phyloP scores from a whole-genome alignment of 2,113 vertebrate genomes.

The Muntiacus muntjak region DNA sequence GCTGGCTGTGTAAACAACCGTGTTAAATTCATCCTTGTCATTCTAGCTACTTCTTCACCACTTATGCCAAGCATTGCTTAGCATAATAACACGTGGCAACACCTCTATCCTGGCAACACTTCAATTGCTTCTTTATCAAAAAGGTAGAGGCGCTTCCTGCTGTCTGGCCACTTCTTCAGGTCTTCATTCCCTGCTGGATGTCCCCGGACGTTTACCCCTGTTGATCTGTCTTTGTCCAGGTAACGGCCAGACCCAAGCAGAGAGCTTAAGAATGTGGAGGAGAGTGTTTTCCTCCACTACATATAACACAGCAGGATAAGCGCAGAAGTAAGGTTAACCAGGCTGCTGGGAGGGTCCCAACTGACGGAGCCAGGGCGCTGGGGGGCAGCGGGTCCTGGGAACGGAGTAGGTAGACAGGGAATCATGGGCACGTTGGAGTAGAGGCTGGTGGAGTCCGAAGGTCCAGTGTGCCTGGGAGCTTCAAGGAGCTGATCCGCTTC shows the following conservation, averaged over 20 bases:
- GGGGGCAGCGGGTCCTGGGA: background rate
- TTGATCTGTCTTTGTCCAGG: background rate
- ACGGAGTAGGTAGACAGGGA: background rate
- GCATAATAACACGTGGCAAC: background rate
- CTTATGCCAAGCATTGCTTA: background rate
- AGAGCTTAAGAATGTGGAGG: no score
- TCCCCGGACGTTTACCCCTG: no score
- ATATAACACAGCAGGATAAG: background rate
- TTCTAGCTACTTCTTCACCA: background rate
- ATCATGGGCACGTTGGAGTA: fast-evolving
- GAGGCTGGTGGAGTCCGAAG: background rate
- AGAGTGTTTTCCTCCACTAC: background rate
- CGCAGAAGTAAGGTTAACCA: background rate
- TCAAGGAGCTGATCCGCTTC: no score
- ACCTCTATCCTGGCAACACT: background rate
- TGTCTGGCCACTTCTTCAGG: background rate
- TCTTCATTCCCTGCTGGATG: no score
- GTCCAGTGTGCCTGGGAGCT: background rate
- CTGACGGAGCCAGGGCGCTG: background rate
- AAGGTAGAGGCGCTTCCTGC: background rate
- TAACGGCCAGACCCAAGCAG: background rate
- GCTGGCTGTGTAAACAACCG: background rate
- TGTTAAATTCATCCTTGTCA: background rate
- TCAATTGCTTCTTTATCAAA: background rate
- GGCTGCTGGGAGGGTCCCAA: background rate